Conservation (phyloP, 1,140 invertebrate species). For the Drosophila nebulosa region DNA sequence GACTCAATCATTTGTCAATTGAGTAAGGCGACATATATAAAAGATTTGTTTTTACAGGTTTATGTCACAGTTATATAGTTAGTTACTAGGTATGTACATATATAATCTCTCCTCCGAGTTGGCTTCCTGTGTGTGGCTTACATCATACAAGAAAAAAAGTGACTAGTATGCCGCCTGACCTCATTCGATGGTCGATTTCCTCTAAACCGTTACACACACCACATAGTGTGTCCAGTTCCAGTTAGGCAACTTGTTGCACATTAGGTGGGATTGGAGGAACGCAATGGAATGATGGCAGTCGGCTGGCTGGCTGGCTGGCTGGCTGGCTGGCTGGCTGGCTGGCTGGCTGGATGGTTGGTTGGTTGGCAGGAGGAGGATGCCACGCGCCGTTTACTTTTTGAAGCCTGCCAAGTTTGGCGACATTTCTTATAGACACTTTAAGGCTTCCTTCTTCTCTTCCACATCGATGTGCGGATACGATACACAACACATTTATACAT, state of each 20-base stretch:
- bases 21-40: neutral
- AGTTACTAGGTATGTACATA: neutral
- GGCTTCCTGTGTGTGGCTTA: neutral
- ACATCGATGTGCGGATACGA: conserved; percentile 18
- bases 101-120: neutral
- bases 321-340: conserved; percentile 8
- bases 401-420: conserved; percentile 74
- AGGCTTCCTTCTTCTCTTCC: conserved; percentile 49
- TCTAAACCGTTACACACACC: conserved; percentile 14
- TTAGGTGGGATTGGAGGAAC: conserved; percentile 13
- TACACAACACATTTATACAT: neutral
- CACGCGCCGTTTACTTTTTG: conserved; percentile 34
- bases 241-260: conserved; percentile 49
- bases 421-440: conserved; percentile 63
- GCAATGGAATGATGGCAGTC: neutral
- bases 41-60: conserved; percentile 1
- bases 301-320: conserved; percentile 13
- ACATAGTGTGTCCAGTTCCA: conserved; percentile 38
- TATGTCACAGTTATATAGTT: neutral
- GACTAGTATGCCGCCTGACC: neutral
- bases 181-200: neutral
- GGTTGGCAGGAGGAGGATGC: conserved; percentile 26
- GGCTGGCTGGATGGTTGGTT: conserved; percentile 2
- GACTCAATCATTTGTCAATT: neutral
- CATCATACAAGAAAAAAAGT: neutral